Conservation (phyloP, 1,140 invertebrate genomes). For the Pseudomyrmex gracilis region DNA sequence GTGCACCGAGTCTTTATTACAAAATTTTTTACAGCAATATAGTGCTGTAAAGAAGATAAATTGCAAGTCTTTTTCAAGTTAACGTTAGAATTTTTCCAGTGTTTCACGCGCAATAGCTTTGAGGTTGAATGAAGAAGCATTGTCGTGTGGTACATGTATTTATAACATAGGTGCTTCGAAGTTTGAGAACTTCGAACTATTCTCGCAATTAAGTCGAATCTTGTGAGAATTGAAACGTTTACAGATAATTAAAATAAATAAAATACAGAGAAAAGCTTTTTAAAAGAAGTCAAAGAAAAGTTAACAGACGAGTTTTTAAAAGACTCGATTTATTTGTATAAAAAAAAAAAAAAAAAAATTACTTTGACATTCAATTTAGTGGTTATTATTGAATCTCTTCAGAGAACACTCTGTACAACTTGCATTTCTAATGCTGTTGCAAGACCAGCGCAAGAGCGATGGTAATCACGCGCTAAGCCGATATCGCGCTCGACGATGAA, state of each 20-base stretch:
- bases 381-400: neutral
- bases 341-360: neutral
- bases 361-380: neutral
- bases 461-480: conserved; percentile 32
- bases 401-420: neutral
- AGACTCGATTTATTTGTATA: too few species aligned
- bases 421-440: neutral
- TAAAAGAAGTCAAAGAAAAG: too few species aligned
- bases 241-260: too few species aligned
- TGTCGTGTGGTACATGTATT: conserved; percentile 33
- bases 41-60: conserved; percentile 39
- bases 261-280: too few species aligned
- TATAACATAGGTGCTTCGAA: conserved; percentile 17
- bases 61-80: conserved; percentile 52
- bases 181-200: conserved; percentile 4
- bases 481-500: conserved; percentile 16
- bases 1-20: conserved; percentile 21
- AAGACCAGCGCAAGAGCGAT: neutral
- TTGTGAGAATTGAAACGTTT: too few species aligned
- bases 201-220: too few species aligned
- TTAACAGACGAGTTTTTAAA: too few species aligned
- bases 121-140: conserved; percentile 33
- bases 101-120: conserved; percentile 33
- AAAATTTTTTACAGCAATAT: conserved; percentile 27
- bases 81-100: conserved; percentile 23